Conservation (phyloP, 2,888 invertebrate species). For the Gastrophysa polygoni region DNA sequence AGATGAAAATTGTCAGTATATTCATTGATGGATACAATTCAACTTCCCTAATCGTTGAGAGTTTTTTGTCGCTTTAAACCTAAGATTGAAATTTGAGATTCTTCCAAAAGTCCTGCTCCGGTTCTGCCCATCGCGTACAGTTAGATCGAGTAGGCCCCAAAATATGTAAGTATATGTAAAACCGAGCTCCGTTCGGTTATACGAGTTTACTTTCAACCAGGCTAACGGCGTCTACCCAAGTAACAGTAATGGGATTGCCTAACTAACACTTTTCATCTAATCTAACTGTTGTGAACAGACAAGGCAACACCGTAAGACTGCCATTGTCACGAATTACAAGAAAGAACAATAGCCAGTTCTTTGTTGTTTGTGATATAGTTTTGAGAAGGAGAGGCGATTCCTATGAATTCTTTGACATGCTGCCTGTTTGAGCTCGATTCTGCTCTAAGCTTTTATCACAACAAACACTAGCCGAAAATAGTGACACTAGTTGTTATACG, state of each 20-base stretch:
- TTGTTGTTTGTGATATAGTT: too few relatives aligned
- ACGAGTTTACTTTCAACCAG: constrained; percentile 45
- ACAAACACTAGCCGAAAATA: too few relatives aligned
- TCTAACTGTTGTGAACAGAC: constrained; percentile 32
- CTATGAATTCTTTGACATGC: too few relatives aligned
- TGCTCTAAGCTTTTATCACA: too few relatives aligned
- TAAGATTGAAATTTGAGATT: too few relatives aligned
- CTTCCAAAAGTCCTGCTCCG: neutral
- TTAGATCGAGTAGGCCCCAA: constrained; percentile 33
- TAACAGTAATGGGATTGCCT: constrained; percentile 42
- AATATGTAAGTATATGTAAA: constrained; percentile 37
- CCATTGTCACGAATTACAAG: neutral
- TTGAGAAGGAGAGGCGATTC: too few relatives aligned
- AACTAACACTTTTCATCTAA: constrained; percentile 43
- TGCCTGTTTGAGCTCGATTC: too few relatives aligned
- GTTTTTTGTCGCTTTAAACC: too few relatives aligned
- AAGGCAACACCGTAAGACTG: neutral
- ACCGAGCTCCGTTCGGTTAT: constrained; percentile 39
- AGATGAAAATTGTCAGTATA: too few relatives aligned
- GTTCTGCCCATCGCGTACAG: constrained; percentile 20
- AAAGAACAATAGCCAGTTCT: neutral
- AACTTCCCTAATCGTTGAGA: too few relatives aligned
- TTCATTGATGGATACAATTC: too few relatives aligned
- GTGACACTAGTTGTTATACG: too few relatives aligned
- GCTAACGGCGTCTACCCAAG: constrained; percentile 37